phyloP scores from a whole-genome alignment of 2,797 vertebrate genomes.

The Halcyon badia region DNA sequence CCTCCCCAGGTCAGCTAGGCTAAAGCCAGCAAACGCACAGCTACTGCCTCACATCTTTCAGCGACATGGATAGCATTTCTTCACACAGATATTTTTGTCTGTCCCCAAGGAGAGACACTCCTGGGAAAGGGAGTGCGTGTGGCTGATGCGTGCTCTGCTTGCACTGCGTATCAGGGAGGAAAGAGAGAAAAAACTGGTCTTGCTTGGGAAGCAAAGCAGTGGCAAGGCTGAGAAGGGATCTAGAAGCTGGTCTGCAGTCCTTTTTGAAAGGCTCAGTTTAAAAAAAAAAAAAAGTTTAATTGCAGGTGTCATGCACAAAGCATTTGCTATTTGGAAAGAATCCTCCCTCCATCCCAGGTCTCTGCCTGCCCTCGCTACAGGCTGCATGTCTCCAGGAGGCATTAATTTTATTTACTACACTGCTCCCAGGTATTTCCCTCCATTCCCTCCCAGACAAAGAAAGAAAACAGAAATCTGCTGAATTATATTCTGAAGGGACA shows the following conservation, averaged over 20 bases:
- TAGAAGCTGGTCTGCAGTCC: background rate
- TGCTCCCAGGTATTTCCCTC: background rate
- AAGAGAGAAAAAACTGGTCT: background rate
- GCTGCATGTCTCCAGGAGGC: background rate
- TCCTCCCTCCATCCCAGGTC: background rate
- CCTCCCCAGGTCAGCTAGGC: background rate
- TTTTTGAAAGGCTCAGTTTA: background rate
- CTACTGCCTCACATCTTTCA: background rate
- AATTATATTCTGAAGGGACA: background rate
- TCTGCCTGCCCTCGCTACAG: background rate
- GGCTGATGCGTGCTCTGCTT: background rate
- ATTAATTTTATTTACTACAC: background rate
- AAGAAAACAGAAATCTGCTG: background rate
- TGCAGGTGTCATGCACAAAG: background rate
- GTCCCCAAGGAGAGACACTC: background rate
- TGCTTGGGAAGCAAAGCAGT: background rate
- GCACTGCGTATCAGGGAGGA: background rate
- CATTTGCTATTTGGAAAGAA: background rate
- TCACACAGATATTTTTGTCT: background rate
- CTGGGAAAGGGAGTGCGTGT: accelerated
- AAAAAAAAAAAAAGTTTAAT: background rate
- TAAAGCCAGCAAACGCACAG: background rate
- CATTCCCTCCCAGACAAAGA: background rate
- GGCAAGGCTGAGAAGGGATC: background rate
- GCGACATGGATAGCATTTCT: accelerated